Conservation (phyloP, 2,113 vertebrate genomes). For the Shinisaurus crocodilurus region DNA sequence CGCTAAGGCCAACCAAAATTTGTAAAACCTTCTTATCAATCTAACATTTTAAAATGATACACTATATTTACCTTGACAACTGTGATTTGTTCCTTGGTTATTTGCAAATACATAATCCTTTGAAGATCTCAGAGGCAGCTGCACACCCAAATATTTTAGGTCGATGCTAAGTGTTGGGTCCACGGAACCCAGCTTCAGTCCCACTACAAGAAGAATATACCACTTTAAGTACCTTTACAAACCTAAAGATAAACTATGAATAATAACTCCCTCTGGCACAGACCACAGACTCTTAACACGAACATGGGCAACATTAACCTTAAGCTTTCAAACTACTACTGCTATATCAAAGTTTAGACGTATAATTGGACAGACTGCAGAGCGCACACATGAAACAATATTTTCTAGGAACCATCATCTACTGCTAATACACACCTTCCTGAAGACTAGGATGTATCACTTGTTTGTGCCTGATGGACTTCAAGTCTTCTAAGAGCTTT, state of each 20-base stretch:
- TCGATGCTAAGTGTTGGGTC: constrained; percentile 89
- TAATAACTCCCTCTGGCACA: neutral
- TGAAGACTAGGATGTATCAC: constrained; percentile 95
- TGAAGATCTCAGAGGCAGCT: constrained; percentile 87
- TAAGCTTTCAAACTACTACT: neutral
- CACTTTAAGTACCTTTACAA: neutral
- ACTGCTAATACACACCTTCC: constrained; percentile 80
- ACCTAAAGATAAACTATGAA: neutral
- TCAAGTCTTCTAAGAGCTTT: constrained; percentile 86
- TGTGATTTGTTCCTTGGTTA: constrained; percentile 72
- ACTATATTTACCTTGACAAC: constrained; percentile 72
- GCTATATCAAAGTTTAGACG: neutral
- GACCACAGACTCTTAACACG: neutral
- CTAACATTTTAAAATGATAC: neutral
- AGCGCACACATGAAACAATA: neutral
- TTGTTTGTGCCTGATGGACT: constrained; percentile 88
- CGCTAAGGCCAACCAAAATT: neutral
- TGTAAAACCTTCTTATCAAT: neutral
- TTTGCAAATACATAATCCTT: constrained; percentile 74
- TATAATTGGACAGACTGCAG: neutral
- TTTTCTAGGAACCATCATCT: neutral
- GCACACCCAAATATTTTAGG: constrained; percentile 92
- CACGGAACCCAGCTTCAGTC: constrained; percentile 91
- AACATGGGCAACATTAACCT: neutral
- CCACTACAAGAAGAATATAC: constrained; percentile 81